Evolutionary conservation across 2,113 vertebrate genomes (phyloP).

Genomic region (Pitta sordida): DNA sequence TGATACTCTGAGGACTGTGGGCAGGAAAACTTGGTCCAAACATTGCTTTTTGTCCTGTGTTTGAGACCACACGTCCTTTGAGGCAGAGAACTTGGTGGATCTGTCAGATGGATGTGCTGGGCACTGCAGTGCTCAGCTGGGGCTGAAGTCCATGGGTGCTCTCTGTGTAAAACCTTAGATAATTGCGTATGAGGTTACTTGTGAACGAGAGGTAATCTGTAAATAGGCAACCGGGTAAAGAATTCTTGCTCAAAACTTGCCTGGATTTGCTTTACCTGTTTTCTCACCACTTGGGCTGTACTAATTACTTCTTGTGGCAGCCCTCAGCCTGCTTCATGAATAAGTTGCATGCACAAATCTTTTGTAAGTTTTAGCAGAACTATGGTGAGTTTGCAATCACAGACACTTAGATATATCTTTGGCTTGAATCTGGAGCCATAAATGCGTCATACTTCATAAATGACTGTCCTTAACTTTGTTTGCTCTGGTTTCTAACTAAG

Average conservation of each 20-base stretch:
- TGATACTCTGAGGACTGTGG: not conserved
- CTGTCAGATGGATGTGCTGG: not conserved
- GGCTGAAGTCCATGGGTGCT: not conserved
- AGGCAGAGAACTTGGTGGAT: not conserved
- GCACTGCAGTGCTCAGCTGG: not conserved
- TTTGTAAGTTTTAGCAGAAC: not conserved
- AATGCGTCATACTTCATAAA: not conserved
- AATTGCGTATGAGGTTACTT: not conserved
- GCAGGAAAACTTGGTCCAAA: not conserved
- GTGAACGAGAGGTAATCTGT: not conserved
- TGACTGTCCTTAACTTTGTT: not conserved
- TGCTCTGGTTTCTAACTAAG: not conserved
- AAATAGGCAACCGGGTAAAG: not conserved
- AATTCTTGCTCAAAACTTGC: constrained; percentile 21
- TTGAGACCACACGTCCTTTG: not conserved
- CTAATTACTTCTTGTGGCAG: constrained; percentile 16
- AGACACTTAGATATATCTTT: not conserved
- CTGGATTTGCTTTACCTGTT: constrained; percentile 49
- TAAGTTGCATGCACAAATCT: not conserved
- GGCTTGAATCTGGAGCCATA: not conserved
- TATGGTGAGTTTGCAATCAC: not conserved
- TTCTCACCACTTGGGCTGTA: not conserved
- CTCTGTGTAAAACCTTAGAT: not conserved
- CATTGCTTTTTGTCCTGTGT: not conserved
- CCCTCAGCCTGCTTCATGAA: not conserved